These are phyloP conservation scores for Chauna torquata DNA, from an alignment of 2,113 vertebrate genomes.

Conservation along the genomic window DNA sequence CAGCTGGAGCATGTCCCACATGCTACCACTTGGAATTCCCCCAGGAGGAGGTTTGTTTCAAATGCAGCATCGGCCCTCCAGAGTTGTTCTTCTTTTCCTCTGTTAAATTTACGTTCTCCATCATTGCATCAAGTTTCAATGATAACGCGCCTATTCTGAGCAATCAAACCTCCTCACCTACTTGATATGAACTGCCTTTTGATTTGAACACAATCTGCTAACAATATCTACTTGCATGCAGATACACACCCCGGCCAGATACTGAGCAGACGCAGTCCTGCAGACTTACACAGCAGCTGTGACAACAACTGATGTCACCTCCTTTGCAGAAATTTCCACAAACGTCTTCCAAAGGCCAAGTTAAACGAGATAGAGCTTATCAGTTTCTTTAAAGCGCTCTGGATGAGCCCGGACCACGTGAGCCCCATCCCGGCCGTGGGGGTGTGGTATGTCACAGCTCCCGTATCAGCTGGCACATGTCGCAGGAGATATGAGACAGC, in stretches of 20 bases:
- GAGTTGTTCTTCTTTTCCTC: neutral
- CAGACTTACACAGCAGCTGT: slow-evolving; percentile 62
- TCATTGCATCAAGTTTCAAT: neutral
- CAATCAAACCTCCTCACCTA: neutral
- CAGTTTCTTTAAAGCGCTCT: slow-evolving; percentile 61
- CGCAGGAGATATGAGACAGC: slow-evolving; percentile 64
- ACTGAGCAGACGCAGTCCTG: neutral
- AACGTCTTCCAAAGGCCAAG: slow-evolving; percentile 64
- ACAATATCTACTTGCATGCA: neutral
- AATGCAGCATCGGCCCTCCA: neutral
- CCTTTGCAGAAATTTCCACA: slow-evolving; percentile 70
- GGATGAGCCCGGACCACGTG: slow-evolving; percentile 51
- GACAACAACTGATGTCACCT: slow-evolving; percentile 74
- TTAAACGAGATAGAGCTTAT: slow-evolving; percentile 71
- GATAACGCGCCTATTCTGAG: neutral
- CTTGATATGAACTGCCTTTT: neutral
- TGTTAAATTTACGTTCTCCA: neutral
- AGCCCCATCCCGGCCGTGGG: neutral
- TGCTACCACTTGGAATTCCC: slow-evolving; percentile 65
- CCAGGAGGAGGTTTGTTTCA: slow-evolving; percentile 11
- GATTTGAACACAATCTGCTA: slow-evolving; percentile 44
- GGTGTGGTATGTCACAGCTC: slow-evolving; percentile 69
- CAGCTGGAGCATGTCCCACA: slow-evolving; percentile 61
- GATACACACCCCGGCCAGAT: slow-evolving; percentile 2
- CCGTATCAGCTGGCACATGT: slow-evolving; percentile 67